These are phyloP conservation scores for Toxotes lorentzi DNA, from an alignment of 2,797 vertebrate genomes.

Conservation along the genomic window DNA sequence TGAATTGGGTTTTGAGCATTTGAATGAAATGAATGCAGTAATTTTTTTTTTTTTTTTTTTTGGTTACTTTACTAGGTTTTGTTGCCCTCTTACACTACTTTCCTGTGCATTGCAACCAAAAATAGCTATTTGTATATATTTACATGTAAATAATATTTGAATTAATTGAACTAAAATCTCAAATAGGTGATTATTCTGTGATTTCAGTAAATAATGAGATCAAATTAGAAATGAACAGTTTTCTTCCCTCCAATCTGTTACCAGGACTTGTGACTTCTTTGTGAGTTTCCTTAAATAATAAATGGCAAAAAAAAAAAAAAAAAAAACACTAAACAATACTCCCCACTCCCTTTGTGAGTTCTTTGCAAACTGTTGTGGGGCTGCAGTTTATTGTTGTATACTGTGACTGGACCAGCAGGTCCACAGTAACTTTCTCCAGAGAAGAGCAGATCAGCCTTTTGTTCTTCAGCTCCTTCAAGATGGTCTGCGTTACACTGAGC, in stretches of 20 bases:
- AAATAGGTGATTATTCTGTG: slow-evolving; percentile 13
- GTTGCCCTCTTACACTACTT: not conserved
- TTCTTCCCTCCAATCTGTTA: not conserved
- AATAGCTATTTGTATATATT: slow-evolving; percentile 13
- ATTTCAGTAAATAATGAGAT: not conserved
- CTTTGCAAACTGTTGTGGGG: not conserved
- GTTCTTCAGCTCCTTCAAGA: slow-evolving; percentile 15
- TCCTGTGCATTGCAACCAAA: slow-evolving; percentile 11
- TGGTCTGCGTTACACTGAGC: slow-evolving; percentile 21
- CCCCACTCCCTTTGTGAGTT: not conserved
- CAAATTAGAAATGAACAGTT: not conserved
- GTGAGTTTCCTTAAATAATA: not conserved
- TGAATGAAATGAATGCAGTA: slow-evolving; percentile 20
- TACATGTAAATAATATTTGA: not conserved
- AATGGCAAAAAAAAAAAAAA: not conserved
- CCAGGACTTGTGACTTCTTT: slow-evolving; percentile 6
- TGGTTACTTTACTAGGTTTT: not conserved
- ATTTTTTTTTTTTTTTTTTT: not conserved
- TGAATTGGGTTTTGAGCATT: not conserved
- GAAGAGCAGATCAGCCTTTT: not conserved
- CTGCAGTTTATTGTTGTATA: slow-evolving; percentile 13
- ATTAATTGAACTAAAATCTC: slow-evolving; percentile 17
- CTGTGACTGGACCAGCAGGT: slow-evolving; percentile 38
- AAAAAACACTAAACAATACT: too few species aligned
- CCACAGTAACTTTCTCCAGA: slow-evolving; percentile 21